Evolutionary conservation across 2,113 vertebrate species (phyloP).

Genomic region (Calypte anna): DNA sequence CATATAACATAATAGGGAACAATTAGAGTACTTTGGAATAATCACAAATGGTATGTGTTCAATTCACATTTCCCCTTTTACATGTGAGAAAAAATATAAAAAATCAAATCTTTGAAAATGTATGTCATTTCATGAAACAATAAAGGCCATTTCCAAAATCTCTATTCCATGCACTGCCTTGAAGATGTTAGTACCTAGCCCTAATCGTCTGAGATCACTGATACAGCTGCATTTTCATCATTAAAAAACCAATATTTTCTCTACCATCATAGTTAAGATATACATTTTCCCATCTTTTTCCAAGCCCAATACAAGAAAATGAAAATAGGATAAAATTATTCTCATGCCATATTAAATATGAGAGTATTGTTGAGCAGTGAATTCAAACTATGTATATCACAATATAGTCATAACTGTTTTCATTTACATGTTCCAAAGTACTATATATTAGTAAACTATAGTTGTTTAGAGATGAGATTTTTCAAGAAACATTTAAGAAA

Average conservation of each 20-base stretch:
- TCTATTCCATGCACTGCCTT: not conserved
- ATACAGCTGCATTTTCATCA: not conserved
- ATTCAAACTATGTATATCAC: not conserved
- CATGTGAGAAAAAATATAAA: accelerated
- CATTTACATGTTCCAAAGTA: not conserved
- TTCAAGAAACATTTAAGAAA: not conserved
- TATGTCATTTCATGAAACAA: not conserved
- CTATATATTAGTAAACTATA: not conserved
- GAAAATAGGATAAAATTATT: not conserved
- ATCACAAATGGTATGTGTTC: not conserved
- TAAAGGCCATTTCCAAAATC: not conserved
- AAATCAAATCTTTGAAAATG: not conserved
- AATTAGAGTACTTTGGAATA: not conserved
- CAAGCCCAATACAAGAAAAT: not conserved
- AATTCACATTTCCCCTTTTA: not conserved
- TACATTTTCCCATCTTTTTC: not conserved
- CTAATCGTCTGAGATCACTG: not conserved
- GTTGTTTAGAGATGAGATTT: not conserved
- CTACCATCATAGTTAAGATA: not conserved
- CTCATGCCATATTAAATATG: not conserved
- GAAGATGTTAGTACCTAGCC: not conserved
- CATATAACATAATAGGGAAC: not conserved
- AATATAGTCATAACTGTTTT: not conserved
- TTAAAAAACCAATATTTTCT: not conserved
- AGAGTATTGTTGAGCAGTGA: not conserved